These are phyloP conservation scores for Arnoldichthys spilopterus DNA, from an alignment of 2,797 vertebrate species.

Conservation along the genomic window DNA sequence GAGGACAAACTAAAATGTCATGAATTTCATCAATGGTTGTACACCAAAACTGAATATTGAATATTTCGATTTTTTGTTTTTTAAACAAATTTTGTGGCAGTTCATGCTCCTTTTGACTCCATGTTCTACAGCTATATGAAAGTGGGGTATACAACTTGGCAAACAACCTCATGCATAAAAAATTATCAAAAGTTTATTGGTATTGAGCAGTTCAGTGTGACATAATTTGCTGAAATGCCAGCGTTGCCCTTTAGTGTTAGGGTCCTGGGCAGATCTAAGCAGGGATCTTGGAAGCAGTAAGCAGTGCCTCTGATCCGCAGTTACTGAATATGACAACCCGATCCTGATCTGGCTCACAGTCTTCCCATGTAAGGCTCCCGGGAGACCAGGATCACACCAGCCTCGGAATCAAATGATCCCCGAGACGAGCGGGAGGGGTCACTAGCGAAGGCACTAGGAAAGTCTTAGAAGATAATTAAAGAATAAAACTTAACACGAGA, in stretches of 20 bases:
- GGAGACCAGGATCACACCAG: slow-evolving; percentile 43
- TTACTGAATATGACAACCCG: slow-evolving; percentile 60
- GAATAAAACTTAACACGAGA: neutral
- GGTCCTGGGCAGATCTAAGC: slow-evolving; percentile 31
- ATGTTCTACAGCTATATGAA: neutral
- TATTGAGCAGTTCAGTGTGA: neutral
- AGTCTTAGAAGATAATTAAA: slow-evolving; percentile 17
- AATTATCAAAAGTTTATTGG: neutral
- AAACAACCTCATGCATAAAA: neutral
- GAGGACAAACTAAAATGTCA: neutral
- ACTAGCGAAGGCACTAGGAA: slow-evolving; percentile 10
- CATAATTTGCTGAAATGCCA: slow-evolving; percentile 1
- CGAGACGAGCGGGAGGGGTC: slow-evolving; percentile 39
- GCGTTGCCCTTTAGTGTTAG: slow-evolving; percentile 14
- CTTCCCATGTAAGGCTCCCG: slow-evolving; percentile 76
- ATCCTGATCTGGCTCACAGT: slow-evolving; percentile 67
- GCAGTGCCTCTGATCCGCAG: slow-evolving; percentile 16
- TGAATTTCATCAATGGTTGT: neutral
- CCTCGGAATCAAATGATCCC: slow-evolving; percentile 51
- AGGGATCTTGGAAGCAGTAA: slow-evolving; percentile 31
- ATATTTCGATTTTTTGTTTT: too few relatives aligned
- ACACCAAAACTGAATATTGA: too few relatives aligned
- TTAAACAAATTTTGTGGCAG: too few relatives aligned
- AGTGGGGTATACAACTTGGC: neutral
- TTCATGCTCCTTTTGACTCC: too few relatives aligned